Evolutionary conservation across 2,888 invertebrate species (phyloP), one percentile per base, ranked within the genome.

Genomic region (Orthonevra nobilis): DNA sequence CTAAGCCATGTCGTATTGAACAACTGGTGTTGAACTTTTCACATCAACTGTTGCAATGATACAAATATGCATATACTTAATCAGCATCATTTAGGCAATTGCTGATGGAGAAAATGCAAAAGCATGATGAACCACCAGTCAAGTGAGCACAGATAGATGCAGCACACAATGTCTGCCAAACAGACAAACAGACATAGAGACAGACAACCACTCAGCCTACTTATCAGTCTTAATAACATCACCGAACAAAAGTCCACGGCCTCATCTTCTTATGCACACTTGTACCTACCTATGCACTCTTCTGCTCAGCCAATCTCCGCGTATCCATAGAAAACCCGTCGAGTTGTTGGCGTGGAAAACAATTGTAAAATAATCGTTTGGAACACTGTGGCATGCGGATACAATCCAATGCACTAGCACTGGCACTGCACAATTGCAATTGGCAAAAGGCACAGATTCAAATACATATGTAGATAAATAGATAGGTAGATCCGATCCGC

Each of bases 171-270:
- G 63, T 58, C 56, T 77, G 48, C 56, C 63, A 50, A 77, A 70
- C 28, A 44, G 73, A 61, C 46, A 60, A 26, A 6, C 54, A 54
- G 56, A 14, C 4, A 38, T 9, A 38, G 7, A 9, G 61, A 72
- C 72, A 73, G 79, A 79, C 79, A 79, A n/a, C 79, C 54, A 79
- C 79, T 79, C 79, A 79, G 72, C 79, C 79, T 68, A 79, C 79
- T 79, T 73, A 79, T 73, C 66, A 72, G 61, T 34, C 66, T 61
- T 73, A 79, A 79, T 68, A 79, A 50, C 54, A 68, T 73, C 40
- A 75, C 58, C 54, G 58, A 64, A 70, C 52, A 50, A 79, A 72
- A 79, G 54, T 54, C 60, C n/a, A 23, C 66, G 40, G 54, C 54
- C 54, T 56, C 72, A 60, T 70, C 64, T 52, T 60, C 44, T 54